Base-by-base conservation (phyloP, 2,113 vertebrate species). In the Ageneiosus marmoratus region DNA sequence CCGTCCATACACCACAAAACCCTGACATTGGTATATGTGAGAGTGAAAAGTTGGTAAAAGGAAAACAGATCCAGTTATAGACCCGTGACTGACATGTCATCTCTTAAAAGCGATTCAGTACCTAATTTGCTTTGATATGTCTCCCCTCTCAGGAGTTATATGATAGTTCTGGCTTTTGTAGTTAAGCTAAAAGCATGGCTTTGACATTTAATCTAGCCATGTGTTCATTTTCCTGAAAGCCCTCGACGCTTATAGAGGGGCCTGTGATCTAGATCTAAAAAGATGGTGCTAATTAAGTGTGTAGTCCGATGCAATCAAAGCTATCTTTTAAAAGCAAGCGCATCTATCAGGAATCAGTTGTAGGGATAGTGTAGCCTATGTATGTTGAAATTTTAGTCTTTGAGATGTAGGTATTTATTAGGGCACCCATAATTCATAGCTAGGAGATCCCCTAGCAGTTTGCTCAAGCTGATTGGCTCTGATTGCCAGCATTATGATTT, bases 401-500 rank as follows among this genome's bases (percentile, higher is more conserved):
- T 55, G 72, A 76, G 81, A 53, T 81, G 69, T 58, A 51, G 41
- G 69, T 51, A 50, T 83, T 69, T 55, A 69, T 77, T 56, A 77
- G 62, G 9, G 62, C 50, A 67, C 22, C 46, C 56, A 46, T 41
- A 41, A 55, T 65, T 83, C 74, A 56, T 75, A 53, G 74, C 82
- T 83, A 11, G 60, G 50, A 24, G 48, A 69, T 55, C 62, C 85
- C 87, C 83, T 84, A 79, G 84, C 79, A 65, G 62, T 83, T 77
- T 60, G 5, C 29, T 77, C 77, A 70, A 82, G 90, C 88, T 90
- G 90, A 91, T 92, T 85, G 80, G 77, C 83, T 90, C 84, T 89
- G 88, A 89, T 89, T 90, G 86, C 86, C 86, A 89, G 89, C 86
- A 29, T 84, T 87, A 88, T 87, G 88, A 89, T 89, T 90, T 67